Base-by-base conservation (phyloP, 2,888 invertebrate species). In the Conus canariensis region DNA sequence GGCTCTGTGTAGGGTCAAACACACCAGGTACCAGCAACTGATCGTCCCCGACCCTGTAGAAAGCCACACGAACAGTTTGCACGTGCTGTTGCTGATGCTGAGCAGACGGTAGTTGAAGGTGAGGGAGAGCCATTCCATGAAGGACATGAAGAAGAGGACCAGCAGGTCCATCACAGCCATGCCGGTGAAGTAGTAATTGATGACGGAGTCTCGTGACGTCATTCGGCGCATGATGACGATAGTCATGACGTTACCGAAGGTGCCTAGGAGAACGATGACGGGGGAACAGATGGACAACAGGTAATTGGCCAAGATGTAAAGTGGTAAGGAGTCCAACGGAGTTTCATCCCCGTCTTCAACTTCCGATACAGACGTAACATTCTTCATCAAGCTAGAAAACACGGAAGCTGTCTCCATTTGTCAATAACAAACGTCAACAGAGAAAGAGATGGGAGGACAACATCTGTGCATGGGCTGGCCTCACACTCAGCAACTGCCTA, bases 241-340 rank as follows among this genome's bases (percentile, higher is more conserved):
- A n/a, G 85, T 85, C 60, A 85, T 85, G 85, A 59, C 12, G 25
- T 85, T 85, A 1, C 85, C 85, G 60, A 85, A 85, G 8, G 60
- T 60, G 25, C 85, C 85, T 5, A 85, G 25, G 14, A 60, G 60
- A 7, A 85, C 3, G 60, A 85, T 25, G 60, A 85, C 25, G n/a
- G 85, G 85, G 5, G 25, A 25, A 14, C 85, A 85, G 60, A 60
- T 25, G 25, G 7, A 14, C 19, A 56, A n/a, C 25, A 85, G 85
- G 60, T 56, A 58, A 83, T 83, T 83, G 82, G 82, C 58, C 58
- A 83, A 19, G 82, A 10, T 56, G 82, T 83, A 83, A 56, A 83
- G 82, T 9, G 82, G 82, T 22, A 83, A 58, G 82, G 82, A 83
- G 16, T 83, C 82, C 25, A 83, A 58, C 6, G 82, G 82, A 9